Evolutionary conservation across 2,797 vertebrate species (phyloP).

Genomic region (Urophycis tenuis): DNA sequence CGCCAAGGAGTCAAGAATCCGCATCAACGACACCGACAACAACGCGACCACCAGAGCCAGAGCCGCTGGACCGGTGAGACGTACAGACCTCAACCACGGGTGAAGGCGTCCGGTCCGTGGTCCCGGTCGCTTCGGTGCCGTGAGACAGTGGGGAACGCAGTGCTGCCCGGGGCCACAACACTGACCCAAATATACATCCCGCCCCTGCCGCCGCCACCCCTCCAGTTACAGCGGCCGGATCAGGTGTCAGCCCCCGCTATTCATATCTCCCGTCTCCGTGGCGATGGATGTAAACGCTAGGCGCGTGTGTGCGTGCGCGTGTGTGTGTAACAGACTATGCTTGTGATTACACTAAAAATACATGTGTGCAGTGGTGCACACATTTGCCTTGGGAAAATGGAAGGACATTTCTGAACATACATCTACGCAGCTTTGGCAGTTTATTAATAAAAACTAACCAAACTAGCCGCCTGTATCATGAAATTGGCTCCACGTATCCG

Average conservation of each 20-base stretch:
- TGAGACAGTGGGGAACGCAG: background rate
- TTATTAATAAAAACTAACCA: background rate
- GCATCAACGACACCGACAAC: background rate
- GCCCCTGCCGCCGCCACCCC: conserved; percentile 10
- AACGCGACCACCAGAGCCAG: background rate
- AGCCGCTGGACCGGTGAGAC: background rate
- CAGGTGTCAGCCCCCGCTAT: conserved; percentile 68
- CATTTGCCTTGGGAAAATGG: background rate
- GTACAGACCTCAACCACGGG: background rate
- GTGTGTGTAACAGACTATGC: background rate
- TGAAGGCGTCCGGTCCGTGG: background rate
- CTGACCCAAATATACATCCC: conserved; percentile 58
- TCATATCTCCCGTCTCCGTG: conserved; percentile 67
- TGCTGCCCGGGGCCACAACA: background rate
- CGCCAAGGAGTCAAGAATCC: background rate
- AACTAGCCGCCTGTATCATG: background rate
- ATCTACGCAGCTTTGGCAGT: too few species aligned
- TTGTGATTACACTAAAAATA: background rate
- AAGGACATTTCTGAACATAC: too few species aligned
- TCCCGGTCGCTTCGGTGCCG: background rate
- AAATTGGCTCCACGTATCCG: background rate
- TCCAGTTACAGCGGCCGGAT: conserved; percentile 55
- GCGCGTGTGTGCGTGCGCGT: background rate
- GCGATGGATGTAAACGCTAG: conserved; percentile 50
- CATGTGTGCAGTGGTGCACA: background rate